Conservation (phyloP, 1,140 invertebrate species). For the Drosophila kepulauana region DNA sequence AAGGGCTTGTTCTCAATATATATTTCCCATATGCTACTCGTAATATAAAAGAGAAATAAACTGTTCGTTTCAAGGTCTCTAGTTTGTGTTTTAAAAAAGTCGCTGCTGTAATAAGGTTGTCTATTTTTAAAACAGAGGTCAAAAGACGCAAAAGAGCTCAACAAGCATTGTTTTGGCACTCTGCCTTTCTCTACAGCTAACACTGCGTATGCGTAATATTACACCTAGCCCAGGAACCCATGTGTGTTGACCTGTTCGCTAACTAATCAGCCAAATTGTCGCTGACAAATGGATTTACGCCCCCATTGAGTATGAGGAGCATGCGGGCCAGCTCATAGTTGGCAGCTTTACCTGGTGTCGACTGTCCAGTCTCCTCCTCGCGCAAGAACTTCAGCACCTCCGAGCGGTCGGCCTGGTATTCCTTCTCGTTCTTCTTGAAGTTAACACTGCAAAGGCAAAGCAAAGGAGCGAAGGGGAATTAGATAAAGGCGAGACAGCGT, state of each 20-base stretch:
- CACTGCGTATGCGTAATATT: slow-evolving; percentile 35
- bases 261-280: slow-evolving; percentile 55
- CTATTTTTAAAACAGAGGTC: slow-evolving; percentile 35
- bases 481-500: slow-evolving; percentile 4
- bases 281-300: slow-evolving; percentile 64
- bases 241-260: slow-evolving; percentile 1
- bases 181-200: slow-evolving; percentile 18
- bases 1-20: slow-evolving; percentile 1
- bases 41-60: not conserved
- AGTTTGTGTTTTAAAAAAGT: slow-evolving; percentile 73
- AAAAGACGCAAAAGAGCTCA: slow-evolving; percentile 12
- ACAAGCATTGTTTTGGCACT: slow-evolving; percentile 43
- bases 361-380: slow-evolving; percentile 94
- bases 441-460: slow-evolving; percentile 90
- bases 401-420: slow-evolving; percentile 93
- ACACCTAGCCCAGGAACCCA: slow-evolving; percentile 8
- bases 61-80: slow-evolving; percentile 70
- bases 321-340: slow-evolving; percentile 74
- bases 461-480: not conserved
- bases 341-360: slow-evolving; percentile 88
- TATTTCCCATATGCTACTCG: slow-evolving; percentile 5
- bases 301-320: slow-evolving; percentile 66
- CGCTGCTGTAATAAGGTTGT: slow-evolving; percentile 18
- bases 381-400: slow-evolving; percentile 97
- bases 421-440: slow-evolving; percentile 97